A percentile compares a stretch with the other conserved stretches of the same genome.
These are phyloP conservation scores for Onychomys torridus DNA, from an alignment of 2,797 vertebrate species.

Conservation along the genomic window DNA sequence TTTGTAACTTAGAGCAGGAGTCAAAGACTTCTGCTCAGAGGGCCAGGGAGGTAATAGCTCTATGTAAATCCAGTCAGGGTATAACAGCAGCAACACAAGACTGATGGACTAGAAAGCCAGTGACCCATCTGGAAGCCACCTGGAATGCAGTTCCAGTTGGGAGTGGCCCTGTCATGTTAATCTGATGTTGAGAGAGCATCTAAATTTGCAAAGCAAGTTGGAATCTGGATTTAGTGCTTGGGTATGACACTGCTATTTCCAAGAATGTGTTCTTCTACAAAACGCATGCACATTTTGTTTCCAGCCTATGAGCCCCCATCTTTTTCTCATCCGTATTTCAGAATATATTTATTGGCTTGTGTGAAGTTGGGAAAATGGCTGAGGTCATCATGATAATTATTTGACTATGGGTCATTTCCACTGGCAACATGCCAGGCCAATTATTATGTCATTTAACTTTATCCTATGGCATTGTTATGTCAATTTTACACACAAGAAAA, in stretches of 20 bases:
- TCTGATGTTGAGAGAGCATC: neutral
- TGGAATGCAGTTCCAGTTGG: neutral
- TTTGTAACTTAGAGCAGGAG: neutral
- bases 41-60: neutral
- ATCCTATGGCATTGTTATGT: neutral
- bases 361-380: neutral
- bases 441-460: neutral
- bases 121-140: neutral
- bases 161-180: neutral
- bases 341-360: neutral
- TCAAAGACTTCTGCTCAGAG: neutral
- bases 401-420: neutral
- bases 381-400: neutral
- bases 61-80: rapidly evolving
- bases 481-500: neutral
- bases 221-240: neutral
- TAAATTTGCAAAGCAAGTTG: neutral
- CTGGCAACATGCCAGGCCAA: neutral
- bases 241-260: neutral
- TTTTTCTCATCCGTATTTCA: neutral
- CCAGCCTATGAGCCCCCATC: neutral
- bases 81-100: neutral
- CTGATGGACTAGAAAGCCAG: neutral
- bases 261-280: neutral
- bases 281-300: neutral